Conservation (phyloP, 2,888 invertebrate species). For the Drosophila subsilvestris region DNA sequence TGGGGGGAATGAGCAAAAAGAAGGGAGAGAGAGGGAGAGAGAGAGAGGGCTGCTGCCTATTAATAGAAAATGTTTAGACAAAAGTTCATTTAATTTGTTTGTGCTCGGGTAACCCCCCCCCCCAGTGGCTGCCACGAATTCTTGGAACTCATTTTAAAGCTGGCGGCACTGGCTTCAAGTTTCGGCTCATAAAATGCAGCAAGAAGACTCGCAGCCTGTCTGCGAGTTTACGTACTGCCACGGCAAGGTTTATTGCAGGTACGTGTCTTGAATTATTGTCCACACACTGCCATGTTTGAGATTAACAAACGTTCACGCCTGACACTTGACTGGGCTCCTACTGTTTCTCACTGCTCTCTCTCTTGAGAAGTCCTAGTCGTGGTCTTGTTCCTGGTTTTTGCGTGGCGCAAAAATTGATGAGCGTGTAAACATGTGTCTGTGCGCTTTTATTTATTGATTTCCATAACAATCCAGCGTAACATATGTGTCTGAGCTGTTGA, state of each 20-base stretch:
- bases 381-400: slow-evolving; percentile 20
- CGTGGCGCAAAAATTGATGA: slow-evolving; percentile 66
- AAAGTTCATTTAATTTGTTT: slow-evolving; percentile 15
- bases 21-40: background rate
- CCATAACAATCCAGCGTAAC: slow-evolving; percentile 73
- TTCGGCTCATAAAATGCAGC: slow-evolving; percentile 28
- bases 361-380: background rate
- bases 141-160: slow-evolving; percentile 8
- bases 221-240: slow-evolving; percentile 19
- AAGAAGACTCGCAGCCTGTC: slow-evolving; percentile 1
- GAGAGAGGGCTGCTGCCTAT: slow-evolving; percentile 8
- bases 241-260: slow-evolving; percentile 69
- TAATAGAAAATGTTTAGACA: slow-evolving; percentile 36
- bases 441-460: slow-evolving; percentile 76
- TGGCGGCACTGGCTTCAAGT: slow-evolving; percentile 13
- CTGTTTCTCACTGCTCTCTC: slow-evolving; percentile 1
- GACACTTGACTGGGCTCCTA: slow-evolving; percentile 61
- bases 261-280: slow-evolving; percentile 75
- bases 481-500: slow-evolving; percentile 71
- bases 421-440: slow-evolving; percentile 76
- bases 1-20: background rate
- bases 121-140: background rate
- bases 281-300: slow-evolving; percentile 56
- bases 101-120: background rate
- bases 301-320: slow-evolving; percentile 74